Percentiles rank a stretch among this genome's conserved stretches.
Evolutionary conservation across 2,113 vertebrate genomes (phyloP).

Genomic region (Ploceus nigricollis): DNA sequence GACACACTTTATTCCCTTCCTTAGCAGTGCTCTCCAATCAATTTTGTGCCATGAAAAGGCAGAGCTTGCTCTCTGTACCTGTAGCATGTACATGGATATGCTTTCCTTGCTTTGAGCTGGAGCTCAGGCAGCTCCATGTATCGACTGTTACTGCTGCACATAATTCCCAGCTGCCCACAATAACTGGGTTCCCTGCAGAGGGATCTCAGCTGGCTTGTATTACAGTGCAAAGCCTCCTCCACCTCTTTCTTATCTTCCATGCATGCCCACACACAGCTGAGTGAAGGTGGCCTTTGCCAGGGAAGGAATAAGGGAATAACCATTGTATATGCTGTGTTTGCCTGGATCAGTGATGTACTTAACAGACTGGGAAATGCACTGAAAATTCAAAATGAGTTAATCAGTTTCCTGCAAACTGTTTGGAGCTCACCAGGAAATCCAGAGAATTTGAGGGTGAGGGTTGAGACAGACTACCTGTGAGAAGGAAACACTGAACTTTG

Average conservation of each 20-base stretch:
- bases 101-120: not conserved
- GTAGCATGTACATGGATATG: not conserved
- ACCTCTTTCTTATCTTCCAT: not conserved
- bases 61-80: not conserved
- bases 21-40: not conserved
- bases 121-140: not conserved
- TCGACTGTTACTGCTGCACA: not conserved
- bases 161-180: not conserved
- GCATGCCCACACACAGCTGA: not conserved
- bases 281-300: not conserved
- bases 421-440: not conserved
- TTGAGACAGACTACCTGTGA: not conserved
- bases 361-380: not conserved
- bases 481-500: not conserved
- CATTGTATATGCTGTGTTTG: not conserved
- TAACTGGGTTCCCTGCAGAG: not conserved
- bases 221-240: not conserved
- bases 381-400: not conserved
- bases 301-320: not conserved
- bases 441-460: not conserved
- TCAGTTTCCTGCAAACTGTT: not conserved
- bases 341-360: not conserved
- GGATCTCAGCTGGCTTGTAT: not conserved
- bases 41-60: not conserved
- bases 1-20: not conserved